These are phyloP conservation scores for Agrochola lota DNA, from an alignment of 2,888 invertebrate genomes.

Conservation along the genomic window DNA sequence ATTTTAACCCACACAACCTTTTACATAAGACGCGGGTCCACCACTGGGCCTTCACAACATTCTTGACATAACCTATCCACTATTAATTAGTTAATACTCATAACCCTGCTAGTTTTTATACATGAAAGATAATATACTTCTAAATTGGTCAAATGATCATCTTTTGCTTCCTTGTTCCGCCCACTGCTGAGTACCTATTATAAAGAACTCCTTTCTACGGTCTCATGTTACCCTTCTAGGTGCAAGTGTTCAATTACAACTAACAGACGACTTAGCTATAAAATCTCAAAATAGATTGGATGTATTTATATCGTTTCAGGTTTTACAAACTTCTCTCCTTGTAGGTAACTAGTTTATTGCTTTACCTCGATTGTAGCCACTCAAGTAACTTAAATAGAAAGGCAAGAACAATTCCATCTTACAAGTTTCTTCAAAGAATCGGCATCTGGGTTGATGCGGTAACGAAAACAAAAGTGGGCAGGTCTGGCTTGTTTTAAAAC, in stretches of 20 bases:
- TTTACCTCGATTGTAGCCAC: not conserved
- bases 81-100: not conserved
- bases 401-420: not conserved
- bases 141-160: not conserved
- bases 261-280: not conserved
- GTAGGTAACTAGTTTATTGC: not conserved
- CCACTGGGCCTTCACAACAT: too few relatives aligned
- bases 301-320: not conserved
- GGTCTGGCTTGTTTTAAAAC: slow-evolving; percentile 51
- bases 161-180: not conserved
- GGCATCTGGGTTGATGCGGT: slow-evolving; percentile 26
- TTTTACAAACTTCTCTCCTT: not conserved
- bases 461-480: slow-evolving; percentile 25
- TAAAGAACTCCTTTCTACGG: not conserved
- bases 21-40: not conserved
- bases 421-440: not conserved
- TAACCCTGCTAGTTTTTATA: not conserved
- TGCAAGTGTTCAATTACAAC: not conserved
- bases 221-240: not conserved
- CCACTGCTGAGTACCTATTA: not conserved
- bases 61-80: not conserved
- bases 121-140: not conserved
- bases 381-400: slow-evolving; percentile 1
- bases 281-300: not conserved
- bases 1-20: not conserved